These are phyloP conservation scores for Cynopterus sphinx DNA, from an alignment of 2,797 vertebrate species.

Conservation along the genomic window DNA sequence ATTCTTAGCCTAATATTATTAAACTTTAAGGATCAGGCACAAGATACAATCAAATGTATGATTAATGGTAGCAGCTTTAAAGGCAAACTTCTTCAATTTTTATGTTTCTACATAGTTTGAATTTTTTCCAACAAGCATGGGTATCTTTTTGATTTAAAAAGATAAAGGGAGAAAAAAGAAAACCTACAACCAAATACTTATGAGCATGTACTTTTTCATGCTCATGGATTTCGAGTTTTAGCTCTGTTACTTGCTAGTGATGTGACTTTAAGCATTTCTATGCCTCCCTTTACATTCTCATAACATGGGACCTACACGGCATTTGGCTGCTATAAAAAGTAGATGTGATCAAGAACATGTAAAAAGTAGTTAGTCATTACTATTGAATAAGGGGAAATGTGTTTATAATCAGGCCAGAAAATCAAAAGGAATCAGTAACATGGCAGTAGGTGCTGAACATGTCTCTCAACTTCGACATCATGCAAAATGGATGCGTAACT, in stretches of 20 bases:
- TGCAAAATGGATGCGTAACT: not conserved
- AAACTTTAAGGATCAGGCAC: not conserved
- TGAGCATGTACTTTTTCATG: not conserved
- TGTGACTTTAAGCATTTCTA: not conserved
- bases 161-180: not conserved
- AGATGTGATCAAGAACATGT: not conserved
- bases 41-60: not conserved
- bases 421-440: not conserved
- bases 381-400: not conserved
- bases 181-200: not conserved
- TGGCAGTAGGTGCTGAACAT: not conserved
- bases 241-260: not conserved
- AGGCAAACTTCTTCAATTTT: not conserved
- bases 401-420: not conserved
- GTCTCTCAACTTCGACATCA: not conserved
- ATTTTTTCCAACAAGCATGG: not conserved
- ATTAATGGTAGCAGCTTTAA: not conserved
- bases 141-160: constrained; percentile 20
- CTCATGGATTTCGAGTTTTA: not conserved
- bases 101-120: not conserved
- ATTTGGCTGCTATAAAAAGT: not conserved
- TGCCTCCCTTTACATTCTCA: not conserved
- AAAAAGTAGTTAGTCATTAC: not conserved
- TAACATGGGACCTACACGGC: not conserved
- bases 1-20: not conserved